A percentile compares a stretch with the other conserved stretches of the same genome.
These are phyloP conservation scores for Peromyscus nudipes DNA, from an alignment of 2,797 vertebrate species.

Conservation along the genomic window DNA sequence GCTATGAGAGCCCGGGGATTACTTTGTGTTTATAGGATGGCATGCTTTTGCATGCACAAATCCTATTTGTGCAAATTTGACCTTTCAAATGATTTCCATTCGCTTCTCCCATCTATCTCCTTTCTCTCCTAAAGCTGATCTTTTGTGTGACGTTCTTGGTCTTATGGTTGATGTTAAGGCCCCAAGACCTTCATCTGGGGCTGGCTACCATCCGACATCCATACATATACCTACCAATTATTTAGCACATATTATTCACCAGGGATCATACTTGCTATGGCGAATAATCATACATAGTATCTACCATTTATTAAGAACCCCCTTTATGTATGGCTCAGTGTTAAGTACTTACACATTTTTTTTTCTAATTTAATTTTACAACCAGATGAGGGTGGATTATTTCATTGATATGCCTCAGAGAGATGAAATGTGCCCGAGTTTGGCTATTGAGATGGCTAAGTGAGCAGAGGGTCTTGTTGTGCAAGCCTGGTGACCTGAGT, in stretches of 20 bases:
- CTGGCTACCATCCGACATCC: constrained; percentile 11
- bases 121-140: constrained; percentile 37
- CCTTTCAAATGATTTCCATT: constrained; percentile 83
- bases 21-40: constrained; percentile 78
- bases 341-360: not conserved
- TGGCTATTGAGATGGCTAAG: not conserved
- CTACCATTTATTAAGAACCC: not conserved
- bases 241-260: not conserved
- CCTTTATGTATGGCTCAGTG: not conserved
- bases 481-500: not conserved
- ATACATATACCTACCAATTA: not conserved
- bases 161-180: not conserved
- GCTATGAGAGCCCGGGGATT: constrained; percentile 66
- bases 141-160: constrained; percentile 18
- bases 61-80: constrained; percentile 85
- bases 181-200: not conserved
- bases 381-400: not conserved
- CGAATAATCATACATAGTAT: not conserved
- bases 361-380: not conserved
- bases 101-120: not conserved
- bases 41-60: constrained; percentile 80
- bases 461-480: not conserved
- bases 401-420: not conserved
- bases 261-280: not conserved
- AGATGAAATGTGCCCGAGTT: not conserved